Percentiles rank a stretch among this genome's conserved stretches.
phyloP scores from a whole-genome alignment of 2,888 invertebrate genomes.

The Hanleya hanleyi region DNA sequence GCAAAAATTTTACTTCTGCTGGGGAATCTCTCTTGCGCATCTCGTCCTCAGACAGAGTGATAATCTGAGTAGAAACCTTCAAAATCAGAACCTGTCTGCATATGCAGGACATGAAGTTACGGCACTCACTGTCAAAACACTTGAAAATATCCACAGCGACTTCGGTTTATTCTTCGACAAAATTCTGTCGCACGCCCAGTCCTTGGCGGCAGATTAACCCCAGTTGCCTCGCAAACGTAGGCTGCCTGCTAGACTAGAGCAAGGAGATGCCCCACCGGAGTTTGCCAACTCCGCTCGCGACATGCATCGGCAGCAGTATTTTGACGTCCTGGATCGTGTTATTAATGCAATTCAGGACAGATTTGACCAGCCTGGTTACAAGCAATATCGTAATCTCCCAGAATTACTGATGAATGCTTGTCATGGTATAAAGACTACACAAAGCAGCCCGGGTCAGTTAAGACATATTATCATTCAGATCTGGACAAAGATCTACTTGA shows the following conservation, averaged over 20 bases:
- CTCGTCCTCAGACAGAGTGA: conserved; percentile 4
- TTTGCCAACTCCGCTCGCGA: background rate
- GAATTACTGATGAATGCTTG: conserved; percentile 5
- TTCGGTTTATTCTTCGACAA: conserved; percentile 11
- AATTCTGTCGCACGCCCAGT: background rate
- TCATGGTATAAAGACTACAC: no score
- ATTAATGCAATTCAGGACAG: conserved; percentile 10
- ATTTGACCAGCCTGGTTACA: conserved; percentile 19
- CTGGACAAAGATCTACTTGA: background rate
- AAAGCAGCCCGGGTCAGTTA: no score
- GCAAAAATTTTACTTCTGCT: conserved; percentile 20
- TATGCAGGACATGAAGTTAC: conserved; percentile 14
- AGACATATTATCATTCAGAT: background rate
- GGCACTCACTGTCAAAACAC: conserved; percentile 2
- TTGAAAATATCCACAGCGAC: background rate
- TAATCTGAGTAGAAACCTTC: no score
- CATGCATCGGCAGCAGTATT: background rate
- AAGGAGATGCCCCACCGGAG: background rate
- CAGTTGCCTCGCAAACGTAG: background rate
- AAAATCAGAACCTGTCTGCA: conserved; percentile 12
- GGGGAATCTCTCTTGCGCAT: background rate
- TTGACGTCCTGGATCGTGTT: conserved; percentile 4
- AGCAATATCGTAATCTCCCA: conserved; percentile 7
- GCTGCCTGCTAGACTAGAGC: background rate
- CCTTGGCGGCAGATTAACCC: background rate